phyloP scores from a whole-genome alignment of 2,797 vertebrate genomes.

The Chelon auratus region DNA sequence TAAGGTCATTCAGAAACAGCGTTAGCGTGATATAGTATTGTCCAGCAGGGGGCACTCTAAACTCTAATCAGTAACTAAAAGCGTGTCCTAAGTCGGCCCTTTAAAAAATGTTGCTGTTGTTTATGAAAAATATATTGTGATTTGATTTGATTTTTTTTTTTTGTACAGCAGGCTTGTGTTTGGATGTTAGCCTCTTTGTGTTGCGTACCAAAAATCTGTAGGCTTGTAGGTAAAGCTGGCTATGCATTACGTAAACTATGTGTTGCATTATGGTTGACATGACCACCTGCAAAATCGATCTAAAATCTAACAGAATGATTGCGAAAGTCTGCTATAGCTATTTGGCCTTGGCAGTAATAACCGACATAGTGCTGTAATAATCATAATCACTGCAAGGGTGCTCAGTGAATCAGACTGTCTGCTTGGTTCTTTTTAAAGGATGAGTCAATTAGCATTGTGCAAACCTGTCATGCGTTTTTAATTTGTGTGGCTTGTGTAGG shows the following conservation, averaged over 20 bases:
- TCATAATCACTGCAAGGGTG: slow-evolving; percentile 46
- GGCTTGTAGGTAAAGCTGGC: background rate
- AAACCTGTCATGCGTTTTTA: slow-evolving; percentile 53
- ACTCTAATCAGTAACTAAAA: background rate
- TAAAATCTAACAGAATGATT: background rate
- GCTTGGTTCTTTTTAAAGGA: slow-evolving; percentile 53
- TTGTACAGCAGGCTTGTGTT: background rate
- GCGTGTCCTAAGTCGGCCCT: too few species aligned
- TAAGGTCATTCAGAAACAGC: slow-evolving; percentile 3
- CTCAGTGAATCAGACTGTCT: slow-evolving; percentile 51
- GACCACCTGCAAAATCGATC: too few species aligned
- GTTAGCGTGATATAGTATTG: background rate
- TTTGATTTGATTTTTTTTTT: background rate
- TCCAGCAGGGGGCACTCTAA: slow-evolving; percentile 37
- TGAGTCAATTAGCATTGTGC: slow-evolving; percentile 64
- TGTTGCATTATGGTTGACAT: too few species aligned
- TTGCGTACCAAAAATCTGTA: background rate
- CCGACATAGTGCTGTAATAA: slow-evolving; percentile 22
- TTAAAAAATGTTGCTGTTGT: too few species aligned
- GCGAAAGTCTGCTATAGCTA: slow-evolving; percentile 6
- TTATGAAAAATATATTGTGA: too few species aligned
- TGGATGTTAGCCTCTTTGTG: background rate
- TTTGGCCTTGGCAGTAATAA: slow-evolving; percentile 17
- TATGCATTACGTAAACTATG: background rate
- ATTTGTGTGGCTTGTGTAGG: slow-evolving; percentile 51